Percentiles rank a stretch among this genome's conserved stretches.
Conservation (phyloP, 2,888 invertebrate genomes). For the Drosophila nigritarsus region DNA sequence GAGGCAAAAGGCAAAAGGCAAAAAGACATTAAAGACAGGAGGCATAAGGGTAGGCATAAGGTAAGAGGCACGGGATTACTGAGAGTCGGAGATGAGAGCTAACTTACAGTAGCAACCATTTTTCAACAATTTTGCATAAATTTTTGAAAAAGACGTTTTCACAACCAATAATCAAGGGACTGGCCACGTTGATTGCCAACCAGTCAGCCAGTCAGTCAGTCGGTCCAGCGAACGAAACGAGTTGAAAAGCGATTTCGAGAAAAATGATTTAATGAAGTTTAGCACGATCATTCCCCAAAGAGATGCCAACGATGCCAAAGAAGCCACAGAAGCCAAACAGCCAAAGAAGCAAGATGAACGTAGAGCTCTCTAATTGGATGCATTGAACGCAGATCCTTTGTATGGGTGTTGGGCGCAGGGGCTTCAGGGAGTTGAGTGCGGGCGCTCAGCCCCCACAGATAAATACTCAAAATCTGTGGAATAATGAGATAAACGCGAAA, state of each 20-base stretch:
- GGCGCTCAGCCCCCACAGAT: constrained; percentile 66
- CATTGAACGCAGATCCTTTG: constrained; percentile 63
- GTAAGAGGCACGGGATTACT: background rate
- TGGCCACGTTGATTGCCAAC: constrained; percentile 58
- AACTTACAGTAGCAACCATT: constrained; percentile 76
- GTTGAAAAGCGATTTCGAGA: constrained; percentile 50
- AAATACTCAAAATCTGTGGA: constrained; percentile 77
- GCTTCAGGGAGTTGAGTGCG: background rate
- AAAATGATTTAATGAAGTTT: constrained; percentile 81
- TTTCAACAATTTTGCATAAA: constrained; percentile 78
- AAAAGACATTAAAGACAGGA: constrained; percentile 8
- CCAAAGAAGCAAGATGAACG: constrained; percentile 41
- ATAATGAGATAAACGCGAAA: constrained; percentile 84
- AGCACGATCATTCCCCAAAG: constrained; percentile 75
- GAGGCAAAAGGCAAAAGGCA: background rate
- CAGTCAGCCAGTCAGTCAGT: constrained; percentile 6
- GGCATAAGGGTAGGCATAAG: background rate
- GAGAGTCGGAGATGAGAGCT: constrained; percentile 27
- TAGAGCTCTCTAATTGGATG: constrained; percentile 72
- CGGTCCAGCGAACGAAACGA: constrained; percentile 31
- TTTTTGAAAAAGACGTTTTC: constrained; percentile 73
- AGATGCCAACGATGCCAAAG: constrained; percentile 40
- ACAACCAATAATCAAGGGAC: constrained; percentile 73
- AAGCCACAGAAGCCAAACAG: constrained; percentile 10
- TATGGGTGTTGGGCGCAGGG: constrained; percentile 2